Base-by-base conservation (phyloP, 37 sponge, comb jelly and placozoan genomes). In the Axinella damicornis region DNA sequence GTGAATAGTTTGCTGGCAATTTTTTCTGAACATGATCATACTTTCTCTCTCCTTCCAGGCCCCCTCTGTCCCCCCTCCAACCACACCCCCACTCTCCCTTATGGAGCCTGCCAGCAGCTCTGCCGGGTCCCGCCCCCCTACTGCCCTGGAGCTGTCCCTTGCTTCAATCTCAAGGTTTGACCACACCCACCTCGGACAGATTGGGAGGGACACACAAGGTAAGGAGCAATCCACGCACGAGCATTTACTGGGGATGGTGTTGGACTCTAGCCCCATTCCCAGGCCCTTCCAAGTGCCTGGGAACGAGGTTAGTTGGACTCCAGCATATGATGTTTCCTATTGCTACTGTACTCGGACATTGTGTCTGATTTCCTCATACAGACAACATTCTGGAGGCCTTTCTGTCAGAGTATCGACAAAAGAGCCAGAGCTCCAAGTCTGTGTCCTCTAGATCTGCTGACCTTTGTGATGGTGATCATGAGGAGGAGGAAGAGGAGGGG, bases 91-190 rank as follows among this genome's bases (percentile, higher is more conserved):
- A 33, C 0, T 56, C 46, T 69, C 63, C 60, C 40, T 60, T 11
- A 24, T 19, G 5, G 79, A 78, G 40, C 79, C 66, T 18, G 32
- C 31, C 5, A 24, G 12, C 19, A 77, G 53, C 66, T 65, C 66
- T 24, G 1, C 77, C 33, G 60, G 25, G 55, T 19, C 33, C 52
- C 60, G 70, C 0, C 61, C 27, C 40, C 20, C 68, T 34, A 17
- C 19, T 39, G 83, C 33, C 40, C 31, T 83, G 20, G 65, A 85
- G 19, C 76, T 80, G 53, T 85, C 76, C 9, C 41, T 85, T 71
- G 86, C 61, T 2, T 85, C 91, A 0, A 24, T 85, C 20, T 81
- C 86, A 6, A 41, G 70, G 39, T 91, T 91, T 85, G 86, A 85
- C 38, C 63, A 74, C 62, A 40, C 59, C 69, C 86, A 85, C 56